A percentile compares a stretch with the other conserved stretches of the same genome.
These are phyloP conservation scores for Campodea augens DNA, from an alignment of 1,140 invertebrate genomes.

Conservation along the genomic window DNA sequence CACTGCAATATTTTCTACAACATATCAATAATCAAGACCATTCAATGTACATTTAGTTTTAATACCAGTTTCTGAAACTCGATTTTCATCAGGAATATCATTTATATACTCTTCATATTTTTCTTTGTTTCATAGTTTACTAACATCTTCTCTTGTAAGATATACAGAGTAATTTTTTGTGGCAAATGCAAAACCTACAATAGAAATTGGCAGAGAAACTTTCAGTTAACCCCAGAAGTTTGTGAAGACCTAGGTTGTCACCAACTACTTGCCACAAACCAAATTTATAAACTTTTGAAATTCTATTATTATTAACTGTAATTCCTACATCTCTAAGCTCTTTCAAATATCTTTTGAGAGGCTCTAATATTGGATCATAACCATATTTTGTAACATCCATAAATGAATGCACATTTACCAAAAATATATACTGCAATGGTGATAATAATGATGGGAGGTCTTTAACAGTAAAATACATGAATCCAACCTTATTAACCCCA, in stretches of 20 bases:
- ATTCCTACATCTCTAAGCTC: background rate
- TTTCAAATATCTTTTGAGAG: background rate
- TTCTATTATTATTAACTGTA: background rate
- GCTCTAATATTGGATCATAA: background rate
- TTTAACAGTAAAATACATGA: background rate
- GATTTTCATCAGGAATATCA: too few relatives aligned
- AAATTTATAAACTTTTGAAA: background rate
- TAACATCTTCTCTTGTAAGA: too few relatives aligned
- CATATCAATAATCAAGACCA: slow-evolving; percentile 1
- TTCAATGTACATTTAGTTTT: slow-evolving; percentile 2
- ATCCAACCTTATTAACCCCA: background rate
- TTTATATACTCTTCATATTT: too few relatives aligned
- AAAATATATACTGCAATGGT: background rate
- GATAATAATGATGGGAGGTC: background rate
- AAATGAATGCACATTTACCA: background rate
- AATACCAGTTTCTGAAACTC: background rate
- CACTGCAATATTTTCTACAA: background rate
- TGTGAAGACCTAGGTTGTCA: background rate
- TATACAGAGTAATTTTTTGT: background rate
- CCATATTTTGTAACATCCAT: background rate
- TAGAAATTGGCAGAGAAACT: background rate
- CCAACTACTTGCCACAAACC: background rate
- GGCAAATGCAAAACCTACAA: background rate
- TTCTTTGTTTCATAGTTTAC: too few relatives aligned
- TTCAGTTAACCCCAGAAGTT: background rate